A percentile compares a stretch with the other conserved stretches of the same genome.
Evolutionary conservation across 2,113 vertebrate species (phyloP).

Genomic region (Tachysurus fulvidraco): DNA sequence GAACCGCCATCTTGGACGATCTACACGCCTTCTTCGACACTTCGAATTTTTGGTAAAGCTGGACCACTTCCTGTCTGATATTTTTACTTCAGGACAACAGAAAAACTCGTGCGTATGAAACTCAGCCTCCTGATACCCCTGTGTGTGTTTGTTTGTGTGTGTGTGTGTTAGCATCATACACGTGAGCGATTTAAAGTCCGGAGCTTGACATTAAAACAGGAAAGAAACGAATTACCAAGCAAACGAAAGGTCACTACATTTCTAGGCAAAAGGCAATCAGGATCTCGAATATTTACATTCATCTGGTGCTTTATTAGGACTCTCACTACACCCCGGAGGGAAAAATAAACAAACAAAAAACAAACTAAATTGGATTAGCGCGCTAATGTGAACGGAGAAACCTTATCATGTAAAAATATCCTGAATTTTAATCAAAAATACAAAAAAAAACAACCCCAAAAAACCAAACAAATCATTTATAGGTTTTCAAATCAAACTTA

Average conservation of each 20-base stretch:
- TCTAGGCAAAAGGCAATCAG: neutral
- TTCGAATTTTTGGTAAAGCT: neutral
- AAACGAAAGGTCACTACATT: slow-evolving; percentile 1
- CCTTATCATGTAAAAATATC: neutral
- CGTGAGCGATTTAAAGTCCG: neutral
- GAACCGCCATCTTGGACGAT: no score
- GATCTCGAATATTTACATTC: slow-evolving; percentile 28
- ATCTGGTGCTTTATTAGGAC: slow-evolving; percentile 12
- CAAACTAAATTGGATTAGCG: neutral
- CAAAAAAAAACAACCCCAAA: no score
- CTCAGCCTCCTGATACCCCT: slow-evolving; percentile 19
- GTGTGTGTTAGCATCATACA: neutral
- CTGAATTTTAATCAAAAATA: neutral
- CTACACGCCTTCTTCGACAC: neutral
- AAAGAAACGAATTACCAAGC: slow-evolving; percentile 23
- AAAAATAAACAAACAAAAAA: slow-evolving; percentile 1
- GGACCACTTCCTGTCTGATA: no score
- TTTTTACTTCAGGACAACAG: neutral
- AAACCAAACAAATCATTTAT: neutral
- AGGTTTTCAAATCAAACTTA: neutral
- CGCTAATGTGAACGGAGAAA: neutral
- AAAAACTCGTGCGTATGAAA: neutral
- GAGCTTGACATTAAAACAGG: slow-evolving; percentile 22
- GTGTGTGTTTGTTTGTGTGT: slow-evolving; percentile 21
- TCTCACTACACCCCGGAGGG: neutral